Evolutionary conservation across 2,797 vertebrate species (phyloP).

Genomic region (Danio kyathit): DNA sequence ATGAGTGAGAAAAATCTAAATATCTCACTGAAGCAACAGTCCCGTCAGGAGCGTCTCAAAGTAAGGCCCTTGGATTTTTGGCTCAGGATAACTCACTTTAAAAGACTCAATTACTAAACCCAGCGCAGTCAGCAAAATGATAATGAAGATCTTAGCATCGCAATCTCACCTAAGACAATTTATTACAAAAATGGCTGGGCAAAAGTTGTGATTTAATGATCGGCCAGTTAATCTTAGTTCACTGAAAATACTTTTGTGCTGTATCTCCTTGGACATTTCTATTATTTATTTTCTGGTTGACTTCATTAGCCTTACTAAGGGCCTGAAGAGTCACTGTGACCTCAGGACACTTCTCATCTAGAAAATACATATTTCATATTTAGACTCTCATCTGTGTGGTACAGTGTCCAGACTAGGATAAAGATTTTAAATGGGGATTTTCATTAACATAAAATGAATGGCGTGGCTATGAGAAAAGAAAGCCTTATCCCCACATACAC

Average conservation of each 20-base stretch:
- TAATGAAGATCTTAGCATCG: constrained; percentile 26
- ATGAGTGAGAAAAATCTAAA: neutral
- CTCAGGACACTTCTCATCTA: too few species aligned
- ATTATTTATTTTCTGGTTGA: neutral
- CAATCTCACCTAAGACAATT: constrained; percentile 15
- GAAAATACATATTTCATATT: too few species aligned
- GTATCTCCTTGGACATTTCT: too few species aligned
- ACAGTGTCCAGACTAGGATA: too few species aligned
- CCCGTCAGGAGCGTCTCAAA: constrained; percentile 20
- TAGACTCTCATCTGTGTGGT: too few species aligned
- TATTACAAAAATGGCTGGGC: neutral
- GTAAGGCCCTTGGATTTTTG: constrained; percentile 1
- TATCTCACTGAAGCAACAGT: constrained; percentile 6
- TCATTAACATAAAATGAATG: too few species aligned
- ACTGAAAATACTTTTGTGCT: too few species aligned
- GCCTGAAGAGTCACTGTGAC: too few species aligned
- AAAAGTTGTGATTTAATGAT: constrained; percentile 20
- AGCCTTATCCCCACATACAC: too few species aligned
- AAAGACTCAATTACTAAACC: constrained; percentile 35
- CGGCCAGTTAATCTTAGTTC: neutral
- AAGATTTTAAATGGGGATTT: too few species aligned
- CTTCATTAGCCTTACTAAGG: neutral
- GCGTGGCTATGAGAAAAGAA: too few species aligned
- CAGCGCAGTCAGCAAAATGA: constrained; percentile 41
- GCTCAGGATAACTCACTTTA: constrained; percentile 22